Evolutionary conservation across 2,113 vertebrate species (phyloP).

Genomic region (Sapajus apella): DNA sequence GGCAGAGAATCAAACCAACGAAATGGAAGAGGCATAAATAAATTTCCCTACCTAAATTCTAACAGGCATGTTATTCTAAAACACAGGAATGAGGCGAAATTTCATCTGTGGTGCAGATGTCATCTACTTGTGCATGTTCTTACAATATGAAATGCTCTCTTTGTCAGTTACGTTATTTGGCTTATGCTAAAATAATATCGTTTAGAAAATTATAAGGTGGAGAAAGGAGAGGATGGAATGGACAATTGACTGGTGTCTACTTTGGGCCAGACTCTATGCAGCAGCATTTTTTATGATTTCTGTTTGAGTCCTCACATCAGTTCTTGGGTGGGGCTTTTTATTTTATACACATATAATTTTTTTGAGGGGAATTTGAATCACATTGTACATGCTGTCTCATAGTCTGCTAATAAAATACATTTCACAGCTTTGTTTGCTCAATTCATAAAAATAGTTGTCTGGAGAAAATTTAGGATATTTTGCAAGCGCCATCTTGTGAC

Average conservation of each 20-base stretch:
- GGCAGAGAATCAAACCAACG: neutral
- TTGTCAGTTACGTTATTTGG: neutral
- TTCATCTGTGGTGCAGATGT: neutral
- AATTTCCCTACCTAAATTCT: neutral
- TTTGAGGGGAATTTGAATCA: neutral
- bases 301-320: slow-evolving; percentile 16
- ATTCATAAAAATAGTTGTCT: slow-evolving; percentile 56
- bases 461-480: slow-evolving; percentile 34
- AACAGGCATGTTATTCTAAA: neutral
- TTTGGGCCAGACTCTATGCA: neutral
- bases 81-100: neutral
- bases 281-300: neutral
- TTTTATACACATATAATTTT: neutral
- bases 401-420: slow-evolving; percentile 41
- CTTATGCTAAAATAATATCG: neutral
- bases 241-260: neutral
- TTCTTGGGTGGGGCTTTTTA: neutral
- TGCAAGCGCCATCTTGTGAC: slow-evolving; percentile 62
- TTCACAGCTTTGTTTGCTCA: slow-evolving; percentile 51
- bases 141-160: neutral
- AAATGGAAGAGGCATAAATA: neutral
- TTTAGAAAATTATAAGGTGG: neutral
- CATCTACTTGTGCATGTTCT: neutral
- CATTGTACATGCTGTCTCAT: neutral
- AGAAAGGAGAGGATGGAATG: slow-evolving; percentile 18